Evolutionary conservation across 2,888 invertebrate genomes (phyloP).

Genomic region (Mactromeris polynyma): DNA sequence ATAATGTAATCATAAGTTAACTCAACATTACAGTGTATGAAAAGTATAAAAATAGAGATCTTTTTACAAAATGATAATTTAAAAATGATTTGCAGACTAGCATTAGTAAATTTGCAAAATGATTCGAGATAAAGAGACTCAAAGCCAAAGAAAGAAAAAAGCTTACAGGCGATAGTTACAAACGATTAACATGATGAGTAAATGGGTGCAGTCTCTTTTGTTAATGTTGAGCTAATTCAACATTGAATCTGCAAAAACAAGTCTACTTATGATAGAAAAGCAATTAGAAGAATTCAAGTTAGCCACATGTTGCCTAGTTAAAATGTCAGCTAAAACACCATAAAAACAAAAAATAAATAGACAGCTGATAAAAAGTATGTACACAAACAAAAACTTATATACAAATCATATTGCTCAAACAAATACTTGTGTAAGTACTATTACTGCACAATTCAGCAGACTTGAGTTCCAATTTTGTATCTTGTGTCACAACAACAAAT

Average conservation of each 20-base stretch:
- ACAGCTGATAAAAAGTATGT: slow-evolving; percentile 24
- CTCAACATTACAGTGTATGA: neutral
- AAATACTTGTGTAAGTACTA: neutral
- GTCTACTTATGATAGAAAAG: neutral
- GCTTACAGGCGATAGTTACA: neutral
- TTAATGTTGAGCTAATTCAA: neutral
- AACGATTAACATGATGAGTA: too few species aligned
- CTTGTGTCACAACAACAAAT: neutral
- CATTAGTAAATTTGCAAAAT: neutral
- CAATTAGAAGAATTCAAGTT: neutral
- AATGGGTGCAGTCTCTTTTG: neutral
- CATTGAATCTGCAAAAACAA: neutral
- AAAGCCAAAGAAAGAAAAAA: neutral
- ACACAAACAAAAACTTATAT: slow-evolving; percentile 22
- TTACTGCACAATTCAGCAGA: neutral
- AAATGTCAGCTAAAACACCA: neutral
- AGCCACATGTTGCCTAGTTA: neutral
- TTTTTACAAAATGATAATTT: slow-evolving; percentile 6
- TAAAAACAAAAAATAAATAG: slow-evolving; percentile 27
- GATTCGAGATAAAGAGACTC: neutral
- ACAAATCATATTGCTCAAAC: slow-evolving; percentile 29
- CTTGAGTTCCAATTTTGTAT: neutral
- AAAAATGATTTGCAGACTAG: neutral
- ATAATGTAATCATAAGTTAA: slow-evolving; percentile 2
- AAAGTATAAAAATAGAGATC: slow-evolving; percentile 47